Percentiles rank a stretch among this genome's conserved stretches.
Evolutionary conservation across 1,140 invertebrate species (phyloP).

Genomic region (Drosophila busckii): DNA sequence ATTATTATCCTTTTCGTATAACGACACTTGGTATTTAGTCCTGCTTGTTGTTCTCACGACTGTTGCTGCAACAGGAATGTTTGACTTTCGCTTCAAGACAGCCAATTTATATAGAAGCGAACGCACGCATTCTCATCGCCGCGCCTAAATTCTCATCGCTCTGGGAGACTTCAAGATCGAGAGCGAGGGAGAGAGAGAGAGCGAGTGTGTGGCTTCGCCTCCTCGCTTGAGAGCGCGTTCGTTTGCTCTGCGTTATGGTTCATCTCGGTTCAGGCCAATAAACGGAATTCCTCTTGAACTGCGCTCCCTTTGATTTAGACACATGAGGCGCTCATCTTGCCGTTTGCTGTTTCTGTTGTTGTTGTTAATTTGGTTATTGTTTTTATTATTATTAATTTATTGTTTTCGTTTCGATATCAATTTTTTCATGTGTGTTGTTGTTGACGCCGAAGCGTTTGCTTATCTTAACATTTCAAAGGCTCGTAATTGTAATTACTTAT

Average conservation of each 20-base stretch:
- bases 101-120: slow-evolving; percentile 71
- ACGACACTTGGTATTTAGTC: slow-evolving; percentile 10
- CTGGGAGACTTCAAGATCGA: too few relatives aligned
- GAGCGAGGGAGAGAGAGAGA: slow-evolving; percentile 38
- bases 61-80: slow-evolving; percentile 74
- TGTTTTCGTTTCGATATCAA: slow-evolving; percentile 24
- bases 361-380: slow-evolving; percentile 32
- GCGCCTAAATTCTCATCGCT: slow-evolving; percentile 42
- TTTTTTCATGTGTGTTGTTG: slow-evolving; percentile 14
- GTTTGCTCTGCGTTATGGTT: slow-evolving; percentile 15
- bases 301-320: slow-evolving; percentile 64
- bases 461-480: slow-evolving; percentile 16
- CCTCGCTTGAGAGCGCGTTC: neutral
- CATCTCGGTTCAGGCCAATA: slow-evolving; percentile 48
- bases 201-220: slow-evolving; percentile 16
- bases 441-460: too few relatives aligned
- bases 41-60: slow-evolving; percentile 27
- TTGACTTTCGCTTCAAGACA: slow-evolving; percentile 56
- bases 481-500: slow-evolving; percentile 56
- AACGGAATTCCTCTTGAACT: slow-evolving; percentile 22
- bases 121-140: slow-evolving; percentile 31
- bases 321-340: slow-evolving; percentile 29
- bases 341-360: slow-evolving; percentile 26
- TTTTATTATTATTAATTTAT: slow-evolving; percentile 30
- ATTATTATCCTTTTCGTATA: neutral